A percentile compares a stretch with the other conserved stretches of the same genome.
Evolutionary conservation across 2,113 vertebrate genomes (phyloP).

Genomic region (Tetraodon nigroviridis): DNA sequence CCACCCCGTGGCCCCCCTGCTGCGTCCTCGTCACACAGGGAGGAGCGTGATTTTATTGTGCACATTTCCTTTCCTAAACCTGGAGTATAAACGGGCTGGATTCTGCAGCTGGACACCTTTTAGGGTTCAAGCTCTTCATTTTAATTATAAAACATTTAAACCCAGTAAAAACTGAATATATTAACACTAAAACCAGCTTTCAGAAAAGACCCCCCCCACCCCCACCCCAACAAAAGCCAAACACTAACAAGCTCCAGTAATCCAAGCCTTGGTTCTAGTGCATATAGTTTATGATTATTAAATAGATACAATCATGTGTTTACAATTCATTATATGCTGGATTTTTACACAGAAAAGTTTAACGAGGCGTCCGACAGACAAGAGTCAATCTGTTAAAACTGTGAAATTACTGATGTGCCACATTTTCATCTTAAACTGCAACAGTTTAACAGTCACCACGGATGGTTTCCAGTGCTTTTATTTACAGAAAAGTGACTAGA

Average conservation of each 20-base stretch:
- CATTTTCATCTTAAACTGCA: conserved; percentile 80
- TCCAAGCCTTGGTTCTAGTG: background rate
- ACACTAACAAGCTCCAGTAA: background rate
- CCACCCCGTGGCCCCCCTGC: conserved; percentile 41
- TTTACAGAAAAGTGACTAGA: conserved; percentile 94
- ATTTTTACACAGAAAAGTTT: conserved; percentile 4
- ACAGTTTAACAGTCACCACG: conserved; percentile 78
- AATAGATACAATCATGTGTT: conserved; percentile 4
- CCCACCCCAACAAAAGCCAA: too few relatives aligned
- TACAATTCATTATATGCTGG: background rate
- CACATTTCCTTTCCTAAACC: conserved; percentile 1
- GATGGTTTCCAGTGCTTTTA: conserved; percentile 91
- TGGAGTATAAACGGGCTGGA: background rate
- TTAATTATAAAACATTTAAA: too few relatives aligned
- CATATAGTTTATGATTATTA: background rate
- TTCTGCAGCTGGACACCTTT: background rate
- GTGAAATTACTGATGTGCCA: conserved; percentile 83
- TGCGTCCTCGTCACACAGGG: conserved; percentile 11
- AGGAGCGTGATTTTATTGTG: conserved; percentile 18
- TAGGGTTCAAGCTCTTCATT: too few relatives aligned
- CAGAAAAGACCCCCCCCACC: too few relatives aligned
- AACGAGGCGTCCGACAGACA: conserved; percentile 41
- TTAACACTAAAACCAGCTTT: too few relatives aligned
- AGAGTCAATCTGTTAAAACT: conserved; percentile 50
- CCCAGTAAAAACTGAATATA: too few relatives aligned